Conservation (phyloP, 1,140 invertebrate species). For the Micrasema longulum region DNA sequence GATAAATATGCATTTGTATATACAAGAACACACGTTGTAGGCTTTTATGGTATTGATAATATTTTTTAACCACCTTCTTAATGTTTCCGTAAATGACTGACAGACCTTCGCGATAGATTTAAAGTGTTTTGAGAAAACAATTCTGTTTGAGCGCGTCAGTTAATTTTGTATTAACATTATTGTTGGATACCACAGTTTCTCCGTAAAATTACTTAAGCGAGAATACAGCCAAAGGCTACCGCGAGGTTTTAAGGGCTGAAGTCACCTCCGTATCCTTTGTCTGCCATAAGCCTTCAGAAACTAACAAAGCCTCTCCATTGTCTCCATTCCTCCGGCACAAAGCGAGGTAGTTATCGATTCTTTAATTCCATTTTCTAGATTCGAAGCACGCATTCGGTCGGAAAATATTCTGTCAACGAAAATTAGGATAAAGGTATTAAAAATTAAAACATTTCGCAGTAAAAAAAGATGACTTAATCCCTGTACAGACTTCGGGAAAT, state of each 20-base stretch:
- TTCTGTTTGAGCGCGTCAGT: constrained; percentile 11
- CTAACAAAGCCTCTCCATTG: constrained; percentile 23
- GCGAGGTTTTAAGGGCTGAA: constrained; percentile 14
- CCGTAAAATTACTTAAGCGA: constrained; percentile 36
- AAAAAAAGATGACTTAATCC: neutral
- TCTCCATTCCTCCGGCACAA: constrained; percentile 27
- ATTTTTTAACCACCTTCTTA: too few relatives aligned
- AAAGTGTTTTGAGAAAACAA: constrained; percentile 32
- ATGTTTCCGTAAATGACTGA: neutral
- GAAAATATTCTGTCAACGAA: constrained; percentile 45
- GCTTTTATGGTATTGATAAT: too few relatives aligned
- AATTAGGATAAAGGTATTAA: constrained; percentile 16
- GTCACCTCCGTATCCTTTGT: constrained; percentile 23
- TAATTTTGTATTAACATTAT: constrained; percentile 32
- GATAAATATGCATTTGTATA: too few relatives aligned
- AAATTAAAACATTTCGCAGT: constrained; percentile 9
- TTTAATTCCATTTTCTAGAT: constrained; percentile 43
- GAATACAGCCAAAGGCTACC: constrained; percentile 28
- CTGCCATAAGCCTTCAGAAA: constrained; percentile 11
- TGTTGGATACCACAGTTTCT: constrained; percentile 20
- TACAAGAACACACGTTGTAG: too few relatives aligned
- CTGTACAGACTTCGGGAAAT: too few relatives aligned
- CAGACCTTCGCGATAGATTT: constrained; percentile 4
- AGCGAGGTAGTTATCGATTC: constrained; percentile 38
- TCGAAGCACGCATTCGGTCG: constrained; percentile 26